phyloP scores from a whole-genome alignment of 1,140 invertebrate genomes.

The Bombus confusus region DNA sequence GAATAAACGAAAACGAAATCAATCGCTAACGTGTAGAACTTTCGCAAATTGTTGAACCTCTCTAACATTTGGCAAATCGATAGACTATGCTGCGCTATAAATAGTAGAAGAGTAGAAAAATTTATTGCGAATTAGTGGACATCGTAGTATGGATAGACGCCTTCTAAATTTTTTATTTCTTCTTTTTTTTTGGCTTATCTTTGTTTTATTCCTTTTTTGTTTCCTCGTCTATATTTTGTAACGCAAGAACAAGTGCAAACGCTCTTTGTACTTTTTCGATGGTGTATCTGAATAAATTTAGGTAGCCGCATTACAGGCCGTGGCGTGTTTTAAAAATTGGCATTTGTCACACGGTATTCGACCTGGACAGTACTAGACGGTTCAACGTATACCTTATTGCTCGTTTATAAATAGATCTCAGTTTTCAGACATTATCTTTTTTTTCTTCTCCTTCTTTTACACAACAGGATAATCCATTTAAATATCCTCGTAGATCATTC shows the following conservation, averaged over 20 bases:
- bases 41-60: background rate
- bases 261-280: slow-evolving; percentile 68
- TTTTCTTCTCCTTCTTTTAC: background rate
- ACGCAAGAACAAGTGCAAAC: slow-evolving; percentile 51
- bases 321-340: slow-evolving; percentile 36
- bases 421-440: background rate
- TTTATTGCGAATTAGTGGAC: slow-evolving; percentile 31
- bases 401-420: slow-evolving; percentile 41
- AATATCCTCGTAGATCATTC: slow-evolving; percentile 21
- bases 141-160: slow-evolving; percentile 18
- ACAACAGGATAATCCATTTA: background rate
- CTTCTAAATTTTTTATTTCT: slow-evolving; percentile 6
- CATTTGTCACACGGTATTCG: slow-evolving; percentile 24
- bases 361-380: slow-evolving; percentile 13
- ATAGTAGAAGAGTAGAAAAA: slow-evolving; percentile 67
- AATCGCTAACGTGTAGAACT: background rate
- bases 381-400: slow-evolving; percentile 56
- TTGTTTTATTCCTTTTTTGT: background rate
- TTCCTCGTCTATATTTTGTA: slow-evolving; percentile 22
- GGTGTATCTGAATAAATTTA: slow-evolving; percentile 55
- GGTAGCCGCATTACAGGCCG: slow-evolving; percentile 1
- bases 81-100: slow-evolving; percentile 46
- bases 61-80: slow-evolving; percentile 35
- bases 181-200: background rate
- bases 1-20: background rate